Base-by-base conservation (phyloP, 2,113 vertebrate species). In the Paralichthys olivaceus region DNA sequence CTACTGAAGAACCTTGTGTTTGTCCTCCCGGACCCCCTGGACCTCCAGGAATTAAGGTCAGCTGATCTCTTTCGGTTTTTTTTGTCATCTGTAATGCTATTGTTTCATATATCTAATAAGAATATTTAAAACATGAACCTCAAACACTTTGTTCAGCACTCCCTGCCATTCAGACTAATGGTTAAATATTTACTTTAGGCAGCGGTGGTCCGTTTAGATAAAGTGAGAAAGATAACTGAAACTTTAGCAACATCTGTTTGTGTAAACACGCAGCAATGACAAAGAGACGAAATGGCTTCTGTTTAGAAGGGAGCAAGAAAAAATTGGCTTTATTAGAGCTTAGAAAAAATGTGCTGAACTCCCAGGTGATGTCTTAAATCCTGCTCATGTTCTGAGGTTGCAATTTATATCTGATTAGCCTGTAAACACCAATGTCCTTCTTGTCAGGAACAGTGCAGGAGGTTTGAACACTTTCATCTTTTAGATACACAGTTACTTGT, bases 21-120 rank as follows among this genome's bases (percentile, higher is more conserved):
- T 99, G 98, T 82, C 95, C 96, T 0, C 95, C 97, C 20, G 98
- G 98, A 84, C 92, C 95, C 58, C 93, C 96, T 82, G 98, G 98
- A 91, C 87, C 90, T 61, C 93, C 93, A 77, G 98, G 98, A 68
- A 90, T 90, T 65, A 97, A 97, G 93, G 95, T 95, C 54, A 81
- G 84, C 59, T 58, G 60, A 54, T 63, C 13, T 43, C 4, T 19
- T 22, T 9, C 56, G 5, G 20, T 62, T 20, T 51, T 20, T 51
- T 51, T 5, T 69, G 25, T 64, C 0, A 3, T n/a, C 47, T 47
- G 28, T 29, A 2, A 28, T 7, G 3, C 37, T 15, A 2, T 45
- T 71, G 1, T 62, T 34, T 15, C n/a, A 15, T 37, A 2, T 64
- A 40, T 22, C 23, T 13, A 19, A 60, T 6, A 22, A 22, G 32